These are phyloP conservation scores for Betta splendens DNA, from an alignment of 2,797 vertebrate genomes.

Conservation along the genomic window DNA sequence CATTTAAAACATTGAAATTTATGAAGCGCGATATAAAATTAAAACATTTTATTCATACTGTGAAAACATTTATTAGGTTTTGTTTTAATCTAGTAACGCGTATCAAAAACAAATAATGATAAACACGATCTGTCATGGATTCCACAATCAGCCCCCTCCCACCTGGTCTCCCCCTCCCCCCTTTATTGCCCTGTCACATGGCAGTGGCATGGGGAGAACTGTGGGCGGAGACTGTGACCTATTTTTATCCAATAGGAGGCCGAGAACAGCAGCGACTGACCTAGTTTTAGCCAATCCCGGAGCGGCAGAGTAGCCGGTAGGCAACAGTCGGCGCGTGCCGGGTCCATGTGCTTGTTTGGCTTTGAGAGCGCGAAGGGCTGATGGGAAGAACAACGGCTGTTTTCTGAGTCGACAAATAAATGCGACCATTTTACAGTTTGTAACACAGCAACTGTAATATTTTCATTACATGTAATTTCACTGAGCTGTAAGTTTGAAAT, in stretches of 20 bases:
- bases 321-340: slow-evolving; percentile 78
- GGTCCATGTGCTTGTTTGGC: slow-evolving; percentile 74
- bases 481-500: too few species aligned
- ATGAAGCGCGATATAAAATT: too few species aligned
- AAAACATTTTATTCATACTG: too few species aligned
- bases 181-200: slow-evolving; percentile 73
- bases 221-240: slow-evolving; percentile 89
- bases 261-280: slow-evolving; percentile 81
- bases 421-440: background rate
- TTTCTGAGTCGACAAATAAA: background rate
- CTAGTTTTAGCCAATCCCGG: slow-evolving; percentile 83
- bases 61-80: too few species aligned
- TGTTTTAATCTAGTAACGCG: too few species aligned
- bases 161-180: background rate
- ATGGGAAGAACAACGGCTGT: slow-evolving; percentile 10
- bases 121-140: too few species aligned
- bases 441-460: too few species aligned
- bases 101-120: too few species aligned
- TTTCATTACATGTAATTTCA: too few species aligned
- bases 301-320: slow-evolving; percentile 65
- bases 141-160: background rate
- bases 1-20: too few species aligned
- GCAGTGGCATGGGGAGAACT: slow-evolving; percentile 74
- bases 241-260: slow-evolving; percentile 86
- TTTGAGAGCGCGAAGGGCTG: slow-evolving; percentile 35